Conservation (phyloP, 2,797 vertebrate species). For the Trichosurus vulpecula region DNA sequence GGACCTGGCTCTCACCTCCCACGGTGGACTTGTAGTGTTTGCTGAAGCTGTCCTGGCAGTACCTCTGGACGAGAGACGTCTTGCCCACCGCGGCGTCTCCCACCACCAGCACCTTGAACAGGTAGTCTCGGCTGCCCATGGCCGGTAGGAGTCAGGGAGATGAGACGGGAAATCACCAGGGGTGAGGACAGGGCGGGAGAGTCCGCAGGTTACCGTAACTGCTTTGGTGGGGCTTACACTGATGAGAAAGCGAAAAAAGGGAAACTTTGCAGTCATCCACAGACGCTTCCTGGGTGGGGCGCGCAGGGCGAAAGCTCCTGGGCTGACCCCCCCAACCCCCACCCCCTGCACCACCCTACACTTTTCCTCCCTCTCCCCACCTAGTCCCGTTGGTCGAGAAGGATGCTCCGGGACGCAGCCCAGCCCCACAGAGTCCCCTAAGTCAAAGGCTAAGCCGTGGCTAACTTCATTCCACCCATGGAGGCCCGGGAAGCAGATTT, state of each 20-base stretch:
- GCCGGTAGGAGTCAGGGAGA: not conserved
- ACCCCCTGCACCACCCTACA: not conserved
- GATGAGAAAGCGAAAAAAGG: constrained; percentile 66
- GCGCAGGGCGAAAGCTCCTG: not conserved
- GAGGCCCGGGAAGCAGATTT: not conserved
- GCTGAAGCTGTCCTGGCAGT: constrained; percentile 90
- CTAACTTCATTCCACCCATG: not conserved
- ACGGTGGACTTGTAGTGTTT: constrained; percentile 90
- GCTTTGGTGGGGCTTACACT: not conserved
- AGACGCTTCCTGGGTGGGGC: constrained; percentile 72
- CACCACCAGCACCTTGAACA: constrained; percentile 91
- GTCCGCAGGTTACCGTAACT: not conserved
- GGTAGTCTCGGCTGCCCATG: constrained; percentile 86
- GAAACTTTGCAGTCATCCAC: constrained; percentile 67
- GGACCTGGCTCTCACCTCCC: constrained; percentile 85
- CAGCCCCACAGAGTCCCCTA: not conserved
- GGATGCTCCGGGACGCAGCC: not conserved
- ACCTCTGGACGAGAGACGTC: constrained; percentile 90
- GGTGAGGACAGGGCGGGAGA: not conserved
- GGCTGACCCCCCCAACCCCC: constrained; percentile 26
- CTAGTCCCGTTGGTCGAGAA: not conserved
- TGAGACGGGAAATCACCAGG: not conserved
- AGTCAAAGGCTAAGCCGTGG: not conserved
- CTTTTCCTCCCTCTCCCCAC: not conserved
- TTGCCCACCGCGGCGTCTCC: constrained; percentile 91